Evolutionary conservation across 1,140 invertebrate species (phyloP).

Genomic region (Aphelenchoides besseyi): DNA sequence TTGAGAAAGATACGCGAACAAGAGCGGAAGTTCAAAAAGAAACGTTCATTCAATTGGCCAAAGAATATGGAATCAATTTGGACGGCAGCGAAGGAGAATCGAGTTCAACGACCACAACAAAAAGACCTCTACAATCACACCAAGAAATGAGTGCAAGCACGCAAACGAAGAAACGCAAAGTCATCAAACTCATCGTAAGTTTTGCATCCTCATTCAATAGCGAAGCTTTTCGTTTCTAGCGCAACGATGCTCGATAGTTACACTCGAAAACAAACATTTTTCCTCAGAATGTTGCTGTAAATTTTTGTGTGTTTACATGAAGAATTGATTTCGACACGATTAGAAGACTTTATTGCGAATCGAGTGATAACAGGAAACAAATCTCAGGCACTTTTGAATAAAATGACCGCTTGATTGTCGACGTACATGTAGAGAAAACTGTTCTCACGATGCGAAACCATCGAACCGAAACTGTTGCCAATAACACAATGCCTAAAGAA

Average conservation of each 20-base stretch:
- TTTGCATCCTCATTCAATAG: not conserved
- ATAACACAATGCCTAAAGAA: not conserved
- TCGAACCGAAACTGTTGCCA: constrained; percentile 8
- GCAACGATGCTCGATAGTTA: not conserved
- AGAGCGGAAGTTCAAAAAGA: not conserved
- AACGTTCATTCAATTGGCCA: not conserved
- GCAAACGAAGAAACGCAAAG: constrained; percentile 2
- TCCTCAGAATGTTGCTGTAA: too few relatives aligned
- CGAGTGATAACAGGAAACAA: not conserved
- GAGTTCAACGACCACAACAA: not conserved
- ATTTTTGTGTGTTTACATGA: not conserved
- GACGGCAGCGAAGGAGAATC: not conserved
- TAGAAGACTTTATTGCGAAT: not conserved
- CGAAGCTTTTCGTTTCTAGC: not conserved
- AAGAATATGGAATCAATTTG: not conserved
- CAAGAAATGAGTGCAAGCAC: not conserved
- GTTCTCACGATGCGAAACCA: not conserved
- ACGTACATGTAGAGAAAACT: not conserved
- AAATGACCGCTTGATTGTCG: constrained; percentile 7
- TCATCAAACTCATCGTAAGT: not conserved
- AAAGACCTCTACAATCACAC: not conserved
- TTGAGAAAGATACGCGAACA: not conserved
- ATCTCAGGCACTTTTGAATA: not conserved
- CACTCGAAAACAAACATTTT: not conserved
- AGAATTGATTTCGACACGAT: not conserved